Base-by-base conservation (phyloP, 2,797 vertebrate species). In the Momotus momota region DNA sequence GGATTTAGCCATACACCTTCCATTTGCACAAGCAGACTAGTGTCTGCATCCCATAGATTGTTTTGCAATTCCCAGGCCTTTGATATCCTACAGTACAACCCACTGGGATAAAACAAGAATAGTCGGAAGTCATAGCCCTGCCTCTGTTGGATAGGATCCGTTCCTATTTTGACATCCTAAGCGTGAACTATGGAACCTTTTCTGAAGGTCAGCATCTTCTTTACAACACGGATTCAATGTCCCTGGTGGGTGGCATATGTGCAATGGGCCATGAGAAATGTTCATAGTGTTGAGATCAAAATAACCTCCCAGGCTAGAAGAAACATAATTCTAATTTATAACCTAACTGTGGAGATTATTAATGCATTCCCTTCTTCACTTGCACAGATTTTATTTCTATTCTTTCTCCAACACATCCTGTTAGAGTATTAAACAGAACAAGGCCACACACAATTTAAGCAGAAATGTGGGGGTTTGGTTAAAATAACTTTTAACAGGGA, bases 161-260 rank as follows among this genome's bases (percentile, higher is more conserved):
- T 18, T 75, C 77, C 88, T 84, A 43, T 69, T 73, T 72, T 89
- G 88, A 66, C 74, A 91, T 49, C 65, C 41, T 43, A 40, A 61
- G 33, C 72, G 40, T 26, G 45, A 19, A 51, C 62, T 77, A 31
- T 12, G 43, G 54, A 41, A 74, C 88, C 43, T 91, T 91, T 51
- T 70, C 72, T 41, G 88, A 81, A 74, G 81, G 43, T 95, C 65
- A 46, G 88, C 83, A 75, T 81, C 93, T 95, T 86, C 57, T 43
- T 29, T 61, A 80, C 75, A 81, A 52, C 62, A 75, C 6, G 0
- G 31, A 18, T 58, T 73, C 81, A 21, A 1, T 55, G 81, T 70
- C 88, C 92, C 81, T 66, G 61, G 33, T 31, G 88, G 90, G 89
- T 81, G 95, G 87, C 89, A 87, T 64, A 27, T 57, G 70, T 46